phyloP scores from a whole-genome alignment of 2,113 vertebrate species.

The Stercorarius parasiticus region DNA sequence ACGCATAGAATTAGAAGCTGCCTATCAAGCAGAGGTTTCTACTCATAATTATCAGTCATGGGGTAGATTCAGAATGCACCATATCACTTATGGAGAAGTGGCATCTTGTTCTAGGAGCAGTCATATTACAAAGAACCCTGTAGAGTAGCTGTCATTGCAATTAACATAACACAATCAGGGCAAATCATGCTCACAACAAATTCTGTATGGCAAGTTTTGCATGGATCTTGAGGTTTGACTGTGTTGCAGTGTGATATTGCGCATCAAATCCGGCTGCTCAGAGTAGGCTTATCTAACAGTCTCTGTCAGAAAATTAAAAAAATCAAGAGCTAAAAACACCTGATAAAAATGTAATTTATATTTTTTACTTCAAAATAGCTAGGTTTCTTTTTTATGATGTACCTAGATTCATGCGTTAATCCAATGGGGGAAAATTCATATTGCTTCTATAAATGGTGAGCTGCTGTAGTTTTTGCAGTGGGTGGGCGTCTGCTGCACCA shows the following conservation, averaged over 20 bases:
- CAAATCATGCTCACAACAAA: not conserved
- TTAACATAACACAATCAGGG: not conserved
- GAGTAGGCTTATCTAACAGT: not conserved
- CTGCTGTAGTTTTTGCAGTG: not conserved
- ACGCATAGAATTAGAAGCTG: not conserved
- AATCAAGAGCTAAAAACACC: not conserved
- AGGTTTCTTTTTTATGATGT: not conserved
- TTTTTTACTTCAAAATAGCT: not conserved
- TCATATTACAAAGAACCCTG: not conserved
- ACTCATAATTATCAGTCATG: not conserved
- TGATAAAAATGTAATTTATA: not conserved
- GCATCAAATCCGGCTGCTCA: not conserved
- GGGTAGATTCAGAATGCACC: not conserved
- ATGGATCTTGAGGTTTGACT: not conserved
- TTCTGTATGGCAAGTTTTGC: not conserved
- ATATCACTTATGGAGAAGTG: not conserved
- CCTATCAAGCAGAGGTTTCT: not conserved
- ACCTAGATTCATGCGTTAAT: not conserved
- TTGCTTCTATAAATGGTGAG: not conserved
- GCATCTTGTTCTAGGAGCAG: not conserved
- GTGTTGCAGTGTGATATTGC: not conserved
- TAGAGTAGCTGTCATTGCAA: not conserved
- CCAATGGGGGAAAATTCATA: not conserved
- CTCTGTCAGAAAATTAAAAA: not conserved
- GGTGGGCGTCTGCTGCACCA: not conserved